These are phyloP conservation scores for Bubo bubo DNA, from an alignment of 2,113 vertebrate genomes.

Conservation along the genomic window DNA sequence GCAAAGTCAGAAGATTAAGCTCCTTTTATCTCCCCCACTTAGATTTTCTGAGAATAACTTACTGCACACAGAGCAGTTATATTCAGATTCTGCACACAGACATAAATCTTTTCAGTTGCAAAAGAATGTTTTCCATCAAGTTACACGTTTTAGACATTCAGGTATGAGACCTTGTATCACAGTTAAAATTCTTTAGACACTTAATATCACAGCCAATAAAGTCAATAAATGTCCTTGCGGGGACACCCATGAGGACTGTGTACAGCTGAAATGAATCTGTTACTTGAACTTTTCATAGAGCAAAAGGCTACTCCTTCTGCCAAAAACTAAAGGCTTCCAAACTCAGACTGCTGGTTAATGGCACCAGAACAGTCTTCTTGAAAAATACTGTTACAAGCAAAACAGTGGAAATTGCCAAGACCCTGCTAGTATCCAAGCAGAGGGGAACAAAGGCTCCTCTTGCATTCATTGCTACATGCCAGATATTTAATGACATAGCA, in stretches of 20 bases:
- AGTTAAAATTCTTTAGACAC: neutral
- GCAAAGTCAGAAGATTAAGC: neutral
- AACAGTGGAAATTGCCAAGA: conserved; percentile 42
- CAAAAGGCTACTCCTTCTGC: neutral
- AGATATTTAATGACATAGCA: conserved; percentile 21
- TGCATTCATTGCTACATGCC: neutral
- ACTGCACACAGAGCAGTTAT: neutral
- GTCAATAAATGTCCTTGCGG: neutral
- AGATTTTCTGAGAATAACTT: neutral
- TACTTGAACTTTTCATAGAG: neutral
- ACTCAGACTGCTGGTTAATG: neutral
- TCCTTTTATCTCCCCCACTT: neutral
- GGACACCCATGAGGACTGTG: neutral
- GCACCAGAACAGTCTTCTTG: conserved; percentile 8
- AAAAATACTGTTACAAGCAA: conserved; percentile 20
- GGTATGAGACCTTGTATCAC: neutral
- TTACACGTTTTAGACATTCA: neutral
- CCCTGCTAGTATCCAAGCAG: neutral
- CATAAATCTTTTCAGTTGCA: neutral
- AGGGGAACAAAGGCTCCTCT: neutral
- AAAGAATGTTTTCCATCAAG: neutral
- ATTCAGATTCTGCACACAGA: neutral
- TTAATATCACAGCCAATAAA: neutral
- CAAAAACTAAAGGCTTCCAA: conserved; percentile 23
- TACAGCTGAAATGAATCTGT: conserved; percentile 4